phyloP scores from a whole-genome alignment of 2,113 vertebrate genomes.

The Ochotona curzoniae region DNA sequence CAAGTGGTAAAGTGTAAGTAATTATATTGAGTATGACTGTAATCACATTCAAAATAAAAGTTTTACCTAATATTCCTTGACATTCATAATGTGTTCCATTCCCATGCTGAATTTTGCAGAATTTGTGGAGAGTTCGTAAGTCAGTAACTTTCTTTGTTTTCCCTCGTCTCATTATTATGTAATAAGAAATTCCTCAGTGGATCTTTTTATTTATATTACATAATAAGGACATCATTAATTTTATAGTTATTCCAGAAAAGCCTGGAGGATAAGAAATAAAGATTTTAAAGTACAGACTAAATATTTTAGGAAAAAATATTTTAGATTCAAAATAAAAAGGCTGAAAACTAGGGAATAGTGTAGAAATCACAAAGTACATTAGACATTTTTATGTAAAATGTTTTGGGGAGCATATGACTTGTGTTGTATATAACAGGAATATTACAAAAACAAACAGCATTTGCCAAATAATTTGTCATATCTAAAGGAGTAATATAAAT shows the following conservation, averaged over 20 bases:
- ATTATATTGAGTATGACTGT: conserved; percentile 57
- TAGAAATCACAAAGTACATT: conserved; percentile 39
- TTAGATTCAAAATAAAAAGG: conserved; percentile 55
- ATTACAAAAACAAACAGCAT: conserved; percentile 48
- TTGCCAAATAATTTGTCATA: conserved; percentile 14
- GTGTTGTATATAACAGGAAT: not conserved
- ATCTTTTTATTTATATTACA: conserved; percentile 19
- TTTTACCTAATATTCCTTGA: conserved; percentile 63
- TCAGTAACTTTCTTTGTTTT: conserved; percentile 5
- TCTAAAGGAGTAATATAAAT: conserved; percentile 28
- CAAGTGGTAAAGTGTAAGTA: conserved; percentile 69
- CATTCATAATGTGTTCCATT: conserved; percentile 59
- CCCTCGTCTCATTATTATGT: not conserved
- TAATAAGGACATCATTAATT: conserved; percentile 54
- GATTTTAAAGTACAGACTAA: conserved; percentile 38
- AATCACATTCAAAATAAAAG: conserved; percentile 77
- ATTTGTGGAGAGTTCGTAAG: conserved; percentile 40
- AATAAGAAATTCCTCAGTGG: conserved; percentile 38
- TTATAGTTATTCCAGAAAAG: conserved; percentile 39
- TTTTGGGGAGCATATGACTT: not conserved
- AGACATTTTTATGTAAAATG: conserved; percentile 8
- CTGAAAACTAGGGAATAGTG: not conserved
- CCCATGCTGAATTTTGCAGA: not conserved
- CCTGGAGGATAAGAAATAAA: conserved; percentile 32
- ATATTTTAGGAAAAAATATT: conserved; percentile 6